Percentiles rank a stretch among this genome's conserved stretches.
Evolutionary conservation across 2,888 invertebrate species (phyloP).

Genomic region (Ectemnius cavifrons): DNA sequence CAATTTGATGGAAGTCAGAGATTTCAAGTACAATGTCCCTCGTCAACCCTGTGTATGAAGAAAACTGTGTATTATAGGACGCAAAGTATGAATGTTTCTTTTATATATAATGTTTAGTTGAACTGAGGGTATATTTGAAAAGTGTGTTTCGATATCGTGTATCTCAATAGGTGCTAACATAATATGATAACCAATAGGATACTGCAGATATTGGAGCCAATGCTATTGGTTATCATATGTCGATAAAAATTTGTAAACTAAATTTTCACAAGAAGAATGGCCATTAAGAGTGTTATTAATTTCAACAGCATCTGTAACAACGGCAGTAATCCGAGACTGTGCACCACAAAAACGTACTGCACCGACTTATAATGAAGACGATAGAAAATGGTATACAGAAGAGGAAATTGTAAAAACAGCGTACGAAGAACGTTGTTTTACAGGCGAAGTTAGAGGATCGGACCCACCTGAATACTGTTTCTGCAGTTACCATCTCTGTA

Average conservation of each 20-base stretch:
- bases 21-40: slow-evolving; percentile 87
- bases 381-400: slow-evolving; percentile 82
- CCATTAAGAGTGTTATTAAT: background rate
- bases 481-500: slow-evolving; percentile 87
- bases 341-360: slow-evolving; percentile 85
- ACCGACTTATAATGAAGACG: slow-evolving; percentile 81
- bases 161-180: too few relatives aligned
- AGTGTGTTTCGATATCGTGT: too few relatives aligned
- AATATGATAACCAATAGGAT: too few relatives aligned
- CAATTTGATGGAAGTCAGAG: slow-evolving; percentile 86
- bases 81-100: slow-evolving; percentile 80
- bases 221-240: too few relatives aligned
- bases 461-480: slow-evolving; percentile 86
- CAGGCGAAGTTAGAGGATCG: slow-evolving; percentile 83
- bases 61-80: slow-evolving; percentile 80
- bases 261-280: too few relatives aligned
- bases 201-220: too few relatives aligned
- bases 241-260: too few relatives aligned
- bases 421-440: slow-evolving; percentile 85
- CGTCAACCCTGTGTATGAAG: slow-evolving; percentile 91
- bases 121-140: too few relatives aligned
- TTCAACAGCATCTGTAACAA: slow-evolving; percentile 79
- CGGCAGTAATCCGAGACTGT: slow-evolving; percentile 84
- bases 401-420: slow-evolving; percentile 83
- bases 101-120: background rate